Evolutionary conservation across 2,888 invertebrate genomes (phyloP).

Genomic region (Orchesellides sinensis): DNA sequence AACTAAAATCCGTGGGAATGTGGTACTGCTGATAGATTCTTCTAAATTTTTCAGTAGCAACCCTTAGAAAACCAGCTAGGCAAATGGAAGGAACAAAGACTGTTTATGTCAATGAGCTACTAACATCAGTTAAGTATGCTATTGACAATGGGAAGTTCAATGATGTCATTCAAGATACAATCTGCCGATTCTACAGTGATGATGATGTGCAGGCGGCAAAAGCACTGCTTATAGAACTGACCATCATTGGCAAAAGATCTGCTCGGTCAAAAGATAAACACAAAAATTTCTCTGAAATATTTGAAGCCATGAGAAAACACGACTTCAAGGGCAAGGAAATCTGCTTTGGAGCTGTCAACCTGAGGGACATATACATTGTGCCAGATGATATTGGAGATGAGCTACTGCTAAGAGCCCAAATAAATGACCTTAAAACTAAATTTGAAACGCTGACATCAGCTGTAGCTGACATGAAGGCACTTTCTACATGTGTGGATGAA

Average conservation of each 20-base stretch:
- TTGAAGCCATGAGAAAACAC: background rate
- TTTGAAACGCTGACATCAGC: background rate
- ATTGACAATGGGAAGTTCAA: background rate
- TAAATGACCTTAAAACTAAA: background rate
- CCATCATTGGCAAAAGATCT: background rate
- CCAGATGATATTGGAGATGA: background rate
- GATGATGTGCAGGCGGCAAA: background rate
- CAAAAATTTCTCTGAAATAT: background rate
- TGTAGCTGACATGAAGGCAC: background rate
- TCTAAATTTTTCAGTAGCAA: too few species aligned
- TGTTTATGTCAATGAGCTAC: background rate
- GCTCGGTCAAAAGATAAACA: background rate
- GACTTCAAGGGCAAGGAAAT: background rate
- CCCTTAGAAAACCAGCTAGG: too few species aligned
- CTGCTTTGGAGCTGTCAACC: background rate
- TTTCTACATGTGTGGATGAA: background rate
- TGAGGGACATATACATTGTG: background rate
- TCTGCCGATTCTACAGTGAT: background rate
- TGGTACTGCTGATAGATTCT: background rate
- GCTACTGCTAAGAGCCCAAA: background rate
- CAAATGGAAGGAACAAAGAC: too few species aligned
- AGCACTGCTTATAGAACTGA: background rate
- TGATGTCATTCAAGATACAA: background rate
- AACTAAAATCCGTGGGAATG: background rate
- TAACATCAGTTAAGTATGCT: background rate